Conservation (phyloP, 1,140 invertebrate genomes). For the Drosophila subpulchrella region DNA sequence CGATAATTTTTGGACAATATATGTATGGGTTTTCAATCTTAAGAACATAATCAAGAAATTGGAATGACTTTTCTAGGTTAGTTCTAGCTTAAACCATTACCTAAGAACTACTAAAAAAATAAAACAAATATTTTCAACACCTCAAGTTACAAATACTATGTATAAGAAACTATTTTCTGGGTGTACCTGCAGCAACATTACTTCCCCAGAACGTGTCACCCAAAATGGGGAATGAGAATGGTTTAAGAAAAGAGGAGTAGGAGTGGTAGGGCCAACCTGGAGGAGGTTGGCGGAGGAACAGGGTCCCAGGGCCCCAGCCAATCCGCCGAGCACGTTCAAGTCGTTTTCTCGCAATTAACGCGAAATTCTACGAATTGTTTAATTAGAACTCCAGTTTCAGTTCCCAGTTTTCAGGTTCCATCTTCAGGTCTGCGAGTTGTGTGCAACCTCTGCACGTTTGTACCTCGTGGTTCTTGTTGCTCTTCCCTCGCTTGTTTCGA, state of each 20-base stretch:
- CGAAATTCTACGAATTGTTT: conserved; percentile 85
- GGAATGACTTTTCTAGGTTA: too few relatives aligned
- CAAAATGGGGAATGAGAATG: not conserved
- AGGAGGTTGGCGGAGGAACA: not conserved
- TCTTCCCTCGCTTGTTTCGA: conserved; percentile 17
- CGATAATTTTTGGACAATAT: too few relatives aligned
- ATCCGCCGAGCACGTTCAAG: conserved; percentile 72
- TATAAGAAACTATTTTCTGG: not conserved
- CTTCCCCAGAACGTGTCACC: conserved; percentile 56
- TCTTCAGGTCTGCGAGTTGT: conserved; percentile 9
- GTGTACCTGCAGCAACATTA: conserved; percentile 4
- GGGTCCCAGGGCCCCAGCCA: conserved; percentile 26
- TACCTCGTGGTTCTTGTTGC: conserved; percentile 29
- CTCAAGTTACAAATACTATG: too few relatives aligned
- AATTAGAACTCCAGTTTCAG: conserved; percentile 79
- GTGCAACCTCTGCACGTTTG: conserved; percentile 64
- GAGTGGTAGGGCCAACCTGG: not conserved
- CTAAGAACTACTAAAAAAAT: too few relatives aligned
- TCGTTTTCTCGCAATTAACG: conserved; percentile 84
- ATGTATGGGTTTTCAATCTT: too few relatives aligned
- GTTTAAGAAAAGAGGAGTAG: not conserved
- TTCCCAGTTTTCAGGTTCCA: conserved; percentile 39
- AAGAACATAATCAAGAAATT: too few relatives aligned
- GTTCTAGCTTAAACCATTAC: too few relatives aligned
- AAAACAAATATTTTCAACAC: too few relatives aligned